Conservation (phyloP, 2,888 invertebrate genomes). For the Hypercompe scribonia region DNA sequence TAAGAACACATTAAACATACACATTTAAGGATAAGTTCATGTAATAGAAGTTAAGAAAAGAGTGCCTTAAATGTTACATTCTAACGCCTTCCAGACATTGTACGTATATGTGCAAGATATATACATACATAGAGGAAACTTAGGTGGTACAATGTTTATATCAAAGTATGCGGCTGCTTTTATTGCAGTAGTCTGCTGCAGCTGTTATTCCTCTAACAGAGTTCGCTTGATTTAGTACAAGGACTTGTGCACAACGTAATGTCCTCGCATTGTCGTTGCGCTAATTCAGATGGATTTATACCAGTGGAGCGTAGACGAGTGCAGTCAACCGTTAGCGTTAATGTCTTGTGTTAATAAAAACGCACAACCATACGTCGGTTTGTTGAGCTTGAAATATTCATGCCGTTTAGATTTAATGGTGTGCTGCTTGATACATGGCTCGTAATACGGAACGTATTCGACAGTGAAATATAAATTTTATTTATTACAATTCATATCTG, state of each 20-base stretch:
- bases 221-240: slow-evolving; percentile 70
- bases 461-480: slow-evolving; percentile 60
- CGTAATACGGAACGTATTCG: slow-evolving; percentile 68
- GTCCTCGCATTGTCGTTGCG: slow-evolving; percentile 67
- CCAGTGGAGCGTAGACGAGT: slow-evolving; percentile 59
- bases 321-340: slow-evolving; percentile 59
- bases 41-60: not conserved
- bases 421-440: slow-evolving; percentile 73
- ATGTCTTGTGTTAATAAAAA: slow-evolving; percentile 67
- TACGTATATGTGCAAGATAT: too few species aligned
- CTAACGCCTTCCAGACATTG: not conserved
- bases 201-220: slow-evolving; percentile 55
- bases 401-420: slow-evolving; percentile 78
- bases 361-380: slow-evolving; percentile 57
- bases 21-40: not conserved
- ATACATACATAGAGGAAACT: slow-evolving; percentile 16
- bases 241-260: slow-evolving; percentile 65
- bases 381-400: slow-evolving; percentile 70
- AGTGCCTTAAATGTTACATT: not conserved
- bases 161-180: slow-evolving; percentile 31
- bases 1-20: too few species aligned
- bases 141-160: slow-evolving; percentile 30
- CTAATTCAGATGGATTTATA: slow-evolving; percentile 75
- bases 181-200: slow-evolving; percentile 43
- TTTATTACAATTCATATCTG: slow-evolving; percentile 55